Base-by-base conservation (phyloP, 2,888 invertebrate genomes). In the Agonopterix arenella region DNA sequence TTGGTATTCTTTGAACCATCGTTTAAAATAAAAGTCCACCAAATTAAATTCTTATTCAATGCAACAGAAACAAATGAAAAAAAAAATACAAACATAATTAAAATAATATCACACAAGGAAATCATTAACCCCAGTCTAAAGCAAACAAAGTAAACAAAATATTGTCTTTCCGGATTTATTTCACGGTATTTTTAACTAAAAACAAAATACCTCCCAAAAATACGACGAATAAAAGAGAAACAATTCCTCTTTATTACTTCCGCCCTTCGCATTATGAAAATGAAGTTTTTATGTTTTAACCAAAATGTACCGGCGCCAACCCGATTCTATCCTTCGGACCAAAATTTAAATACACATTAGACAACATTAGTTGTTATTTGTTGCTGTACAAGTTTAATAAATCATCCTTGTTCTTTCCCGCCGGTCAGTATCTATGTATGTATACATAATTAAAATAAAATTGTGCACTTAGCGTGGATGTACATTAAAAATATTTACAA, bases 231-330 rank as follows among this genome's bases (percentile, higher is more conserved):
- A 76, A 73, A 77, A 67, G 66, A 67, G 67, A 78, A 84, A 82
- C 80, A 80, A 81, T 80, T 73, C 73, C 72, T 70, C 66, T 84
- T 84, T 84, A 84, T 77, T 63, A 71, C 79, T 81, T 86, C 83
- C 82, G 80, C 67, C 77, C 76, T 65, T 69, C 66, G 76, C 78
- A 78, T 84, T 81, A 84, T 83, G 79, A 80, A 82, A 84, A 84
- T 85, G 72, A 82, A 78, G 75, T 82, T 83, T 84, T 81, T 82
- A 73, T 74, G 66, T 68, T 63, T 62, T 57, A 63, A 28, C 68
- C 70, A 56, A 69, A 62, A 64, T 66, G 28, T 38, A 11, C 28
- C 18, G 18, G 40, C 38, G 36, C 43, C 38, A 36, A 47, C 36
- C 43, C 3, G 47, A 38, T 28, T 37, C 37, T 11, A 28, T 36